phyloP scores from a whole-genome alignment of 92 coral and sea anemone species.

The Phenganax marumi region DNA sequence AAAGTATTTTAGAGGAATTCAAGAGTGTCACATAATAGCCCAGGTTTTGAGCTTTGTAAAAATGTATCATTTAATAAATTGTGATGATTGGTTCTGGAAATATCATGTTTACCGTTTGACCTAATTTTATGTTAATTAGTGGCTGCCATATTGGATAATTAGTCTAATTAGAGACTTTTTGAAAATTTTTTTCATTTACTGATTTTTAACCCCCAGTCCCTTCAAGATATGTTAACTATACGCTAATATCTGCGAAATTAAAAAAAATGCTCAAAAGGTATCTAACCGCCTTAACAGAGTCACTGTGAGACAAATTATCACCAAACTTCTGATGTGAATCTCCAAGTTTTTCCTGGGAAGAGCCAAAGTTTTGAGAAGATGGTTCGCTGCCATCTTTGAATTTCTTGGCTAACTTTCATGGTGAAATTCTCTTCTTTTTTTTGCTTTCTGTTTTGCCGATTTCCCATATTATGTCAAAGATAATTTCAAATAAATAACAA shows the following conservation, averaged over 20 bases:
- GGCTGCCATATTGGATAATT: conserved; percentile 28
- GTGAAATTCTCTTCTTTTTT: no score
- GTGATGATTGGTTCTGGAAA: conserved; percentile 1
- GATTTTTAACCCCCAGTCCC: neutral
- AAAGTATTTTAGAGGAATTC: neutral
- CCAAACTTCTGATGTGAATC: no score
- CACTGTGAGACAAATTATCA: no score
- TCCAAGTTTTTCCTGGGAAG: no score
- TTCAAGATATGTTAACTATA: neutral
- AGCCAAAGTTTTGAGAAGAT: no score
- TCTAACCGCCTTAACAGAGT: neutral
- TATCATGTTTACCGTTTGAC: neutral
- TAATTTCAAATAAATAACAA: no score
- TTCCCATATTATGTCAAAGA: no score
- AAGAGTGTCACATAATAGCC: conserved; percentile 10
- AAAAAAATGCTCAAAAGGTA: neutral
- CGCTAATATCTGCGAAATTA: neutral
- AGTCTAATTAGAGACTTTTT: conserved; percentile 9
- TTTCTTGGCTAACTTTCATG: no score
- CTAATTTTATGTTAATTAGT: conserved; percentile 6
- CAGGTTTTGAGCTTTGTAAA: conserved; percentile 13
- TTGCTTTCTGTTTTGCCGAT: no score
- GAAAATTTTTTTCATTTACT: neutral
- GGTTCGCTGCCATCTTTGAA: no score
- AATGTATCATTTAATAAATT: conserved; percentile 11